Evolutionary conservation across 2,888 invertebrate species (phyloP).

Genomic region (Sarcophaga caerulescens): DNA sequence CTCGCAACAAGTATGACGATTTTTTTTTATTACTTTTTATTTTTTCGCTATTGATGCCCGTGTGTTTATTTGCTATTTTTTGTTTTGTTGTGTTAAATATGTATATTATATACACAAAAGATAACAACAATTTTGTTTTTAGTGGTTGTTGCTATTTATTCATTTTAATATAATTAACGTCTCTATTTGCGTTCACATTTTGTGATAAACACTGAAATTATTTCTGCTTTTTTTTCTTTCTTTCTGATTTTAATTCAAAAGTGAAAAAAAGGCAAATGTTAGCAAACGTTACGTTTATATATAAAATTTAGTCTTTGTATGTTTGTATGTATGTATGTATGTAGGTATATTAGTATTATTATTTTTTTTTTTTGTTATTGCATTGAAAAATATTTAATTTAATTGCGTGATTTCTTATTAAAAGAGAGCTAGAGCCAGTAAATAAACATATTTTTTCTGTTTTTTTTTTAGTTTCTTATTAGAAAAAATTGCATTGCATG

Average conservation of each 20-base stretch:
- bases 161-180: conserved; percentile 62
- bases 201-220: conserved; percentile 62
- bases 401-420: not conserved
- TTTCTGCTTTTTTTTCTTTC: not conserved
- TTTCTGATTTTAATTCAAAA: not conserved
- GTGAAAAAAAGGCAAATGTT: not conserved
- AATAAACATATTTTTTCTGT: not conserved
- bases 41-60: not conserved
- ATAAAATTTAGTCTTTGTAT: not conserved
- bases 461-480: not conserved
- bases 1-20: conserved; percentile 54
- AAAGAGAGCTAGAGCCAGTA: not conserved
- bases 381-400: not conserved
- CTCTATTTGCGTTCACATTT: conserved; percentile 56
- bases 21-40: conserved; percentile 6
- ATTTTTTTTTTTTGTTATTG: not conserved
- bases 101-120: conserved; percentile 38
- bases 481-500: not conserved
- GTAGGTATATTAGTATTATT: too few species aligned
- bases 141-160: conserved; percentile 45
- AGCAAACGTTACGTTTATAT: not conserved
- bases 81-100: conserved; percentile 10
- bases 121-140: conserved; percentile 51
- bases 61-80: not conserved
- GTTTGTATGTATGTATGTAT: not conserved